Conservation (phyloP, 2,797 vertebrate species). For the Sebastes minor region DNA sequence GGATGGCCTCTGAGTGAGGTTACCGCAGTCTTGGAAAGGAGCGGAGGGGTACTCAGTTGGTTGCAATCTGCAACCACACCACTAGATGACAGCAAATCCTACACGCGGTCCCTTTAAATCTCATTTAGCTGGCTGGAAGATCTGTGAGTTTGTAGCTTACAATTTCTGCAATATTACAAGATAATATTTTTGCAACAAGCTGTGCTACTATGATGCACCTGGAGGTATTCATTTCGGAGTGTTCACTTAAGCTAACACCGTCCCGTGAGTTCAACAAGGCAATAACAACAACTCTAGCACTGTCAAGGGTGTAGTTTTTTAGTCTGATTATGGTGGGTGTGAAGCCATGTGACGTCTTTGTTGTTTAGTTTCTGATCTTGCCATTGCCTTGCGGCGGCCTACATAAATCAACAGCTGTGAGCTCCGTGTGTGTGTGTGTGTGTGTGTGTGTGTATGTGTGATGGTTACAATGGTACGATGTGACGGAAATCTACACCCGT, state of each 20-base stretch:
- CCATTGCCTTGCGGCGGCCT: slow-evolving; percentile 29
- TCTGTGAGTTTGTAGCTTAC: background rate
- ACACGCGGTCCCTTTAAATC: background rate
- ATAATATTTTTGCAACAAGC: background rate
- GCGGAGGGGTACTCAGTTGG: background rate
- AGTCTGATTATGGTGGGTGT: slow-evolving; percentile 30
- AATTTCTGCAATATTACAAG: background rate
- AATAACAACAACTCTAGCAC: slow-evolving; percentile 19
- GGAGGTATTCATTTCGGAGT: slow-evolving; percentile 8
- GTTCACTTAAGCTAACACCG: slow-evolving; percentile 24
- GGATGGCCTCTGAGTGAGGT: background rate
- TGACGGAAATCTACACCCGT: slow-evolving; percentile 42
- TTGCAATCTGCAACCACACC: background rate
- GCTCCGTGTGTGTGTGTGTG: background rate
- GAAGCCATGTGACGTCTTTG: slow-evolving; percentile 27
- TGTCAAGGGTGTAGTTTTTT: slow-evolving; percentile 8
- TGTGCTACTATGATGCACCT: background rate
- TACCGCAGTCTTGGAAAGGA: background rate
- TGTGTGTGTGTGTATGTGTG: background rate
- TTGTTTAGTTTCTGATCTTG: slow-evolving; percentile 49
- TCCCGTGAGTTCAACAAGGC: slow-evolving; percentile 25
- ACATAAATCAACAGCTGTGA: slow-evolving; percentile 36
- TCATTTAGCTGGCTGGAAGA: background rate
- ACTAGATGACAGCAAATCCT: background rate
- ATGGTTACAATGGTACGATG: slow-evolving; percentile 9